These are phyloP conservation scores for Sebastes diaconus DNA, from an alignment of 2,797 vertebrate genomes.

Conservation along the genomic window DNA sequence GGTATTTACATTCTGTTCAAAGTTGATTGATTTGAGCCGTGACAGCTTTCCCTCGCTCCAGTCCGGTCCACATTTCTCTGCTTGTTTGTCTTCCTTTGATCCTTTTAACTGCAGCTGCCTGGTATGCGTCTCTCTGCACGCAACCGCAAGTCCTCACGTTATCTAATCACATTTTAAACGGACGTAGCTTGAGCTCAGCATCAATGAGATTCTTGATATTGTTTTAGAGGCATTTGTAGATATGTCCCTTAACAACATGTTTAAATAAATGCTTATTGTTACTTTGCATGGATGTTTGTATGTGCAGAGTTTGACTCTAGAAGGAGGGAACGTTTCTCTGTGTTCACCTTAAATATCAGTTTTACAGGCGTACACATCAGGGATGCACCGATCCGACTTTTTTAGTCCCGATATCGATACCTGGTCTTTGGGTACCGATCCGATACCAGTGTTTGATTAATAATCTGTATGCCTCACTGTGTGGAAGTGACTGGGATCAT, in stretches of 20 bases:
- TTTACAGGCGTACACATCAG: background rate
- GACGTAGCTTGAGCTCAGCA: background rate
- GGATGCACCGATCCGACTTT: too few relatives aligned
- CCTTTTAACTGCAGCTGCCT: slow-evolving; percentile 17
- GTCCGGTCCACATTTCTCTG: slow-evolving; percentile 21
- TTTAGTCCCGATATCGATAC: too few relatives aligned
- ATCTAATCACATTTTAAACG: background rate
- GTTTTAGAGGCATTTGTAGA: background rate
- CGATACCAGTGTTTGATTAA: too few relatives aligned
- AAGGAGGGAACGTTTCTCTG: background rate
- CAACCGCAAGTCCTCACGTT: background rate
- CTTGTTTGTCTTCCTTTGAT: slow-evolving; percentile 59
- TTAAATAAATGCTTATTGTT: background rate
- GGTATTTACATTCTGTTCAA: slow-evolving; percentile 33
- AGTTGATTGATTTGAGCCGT: slow-evolving; percentile 29
- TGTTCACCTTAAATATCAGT: background rate
- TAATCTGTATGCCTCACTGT: too few relatives aligned
- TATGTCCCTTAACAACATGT: background rate
- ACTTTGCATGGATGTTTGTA: background rate
- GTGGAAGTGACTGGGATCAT: too few relatives aligned
- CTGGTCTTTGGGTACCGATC: too few relatives aligned
- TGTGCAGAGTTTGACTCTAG: background rate
- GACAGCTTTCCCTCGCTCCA: background rate
- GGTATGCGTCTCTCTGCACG: background rate
- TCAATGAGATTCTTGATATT: background rate